Base-by-base conservation (phyloP, 2,888 invertebrate species). In the Rapana venosa region DNA sequence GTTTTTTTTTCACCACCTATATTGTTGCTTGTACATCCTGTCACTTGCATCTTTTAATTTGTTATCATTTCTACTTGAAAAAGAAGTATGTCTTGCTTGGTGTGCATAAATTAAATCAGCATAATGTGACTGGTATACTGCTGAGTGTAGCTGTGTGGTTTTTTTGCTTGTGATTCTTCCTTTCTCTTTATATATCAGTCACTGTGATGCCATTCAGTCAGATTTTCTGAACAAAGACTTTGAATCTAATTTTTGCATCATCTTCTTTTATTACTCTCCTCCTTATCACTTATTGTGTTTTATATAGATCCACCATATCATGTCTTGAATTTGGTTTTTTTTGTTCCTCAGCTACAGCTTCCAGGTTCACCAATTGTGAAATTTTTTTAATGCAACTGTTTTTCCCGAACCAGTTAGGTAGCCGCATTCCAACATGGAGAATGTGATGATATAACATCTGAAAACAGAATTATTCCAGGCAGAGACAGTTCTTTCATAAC, bases 81-180 rank as follows among this genome's bases (percentile, higher is more conserved):
- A 79, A 79, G 4, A 79, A 79, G 26, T 11, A 79, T 32, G 32
- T 79, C 5, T 79, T 79, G 77, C 32, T 79, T 79, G 77, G 77
- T 32, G 77, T 79, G 77, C 32, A 17, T 8, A 35, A 79, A 79
- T 79, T 79, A 79, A 79, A 79, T 79, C 77, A 79, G 77, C 77
- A 79, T 79, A 32, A 17, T 79, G 77, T 79, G 32, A 79, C 32
- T 32, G 32, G 32, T 26, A 32, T 11, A 32, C 32, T 79, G 11
- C 32, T 79, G 77, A 20, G 77, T 32, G 32, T 79, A 32, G 77
- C 32, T 22, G 26, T n/a, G 22, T n/a, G n/a, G 5, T 79, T 32
- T 13, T 30, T 32, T 81, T 6, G 36, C 4, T 26, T 83, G 11
- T 8, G 5, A 36, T 26, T 83, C 47, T 83, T 26, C 36, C 81